Conservation (phyloP, 2,113 vertebrate species). For the Triplophysa siluroides region DNA sequence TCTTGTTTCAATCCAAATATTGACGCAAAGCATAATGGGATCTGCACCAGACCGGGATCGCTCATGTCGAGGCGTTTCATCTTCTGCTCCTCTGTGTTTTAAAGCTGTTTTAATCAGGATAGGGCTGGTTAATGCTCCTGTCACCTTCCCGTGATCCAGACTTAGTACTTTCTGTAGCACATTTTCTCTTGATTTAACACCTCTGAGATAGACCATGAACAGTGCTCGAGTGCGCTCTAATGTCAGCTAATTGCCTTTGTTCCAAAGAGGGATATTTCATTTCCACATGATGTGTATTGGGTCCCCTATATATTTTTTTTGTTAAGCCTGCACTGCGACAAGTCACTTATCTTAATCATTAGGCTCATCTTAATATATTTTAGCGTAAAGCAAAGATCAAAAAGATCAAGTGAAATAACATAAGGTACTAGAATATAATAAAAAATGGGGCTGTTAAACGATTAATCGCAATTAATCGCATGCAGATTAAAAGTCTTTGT, state of each 20-base stretch:
- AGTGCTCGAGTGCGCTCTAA: constrained; percentile 71
- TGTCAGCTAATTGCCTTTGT: constrained; percentile 71
- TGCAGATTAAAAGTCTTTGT: no score
- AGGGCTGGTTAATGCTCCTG: constrained; percentile 49
- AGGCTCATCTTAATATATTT: no score
- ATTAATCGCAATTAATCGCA: no score
- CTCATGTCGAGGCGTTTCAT: background rate
- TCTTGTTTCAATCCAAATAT: constrained; percentile 13
- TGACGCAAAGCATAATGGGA: constrained; percentile 8
- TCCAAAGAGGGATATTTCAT: constrained; percentile 67
- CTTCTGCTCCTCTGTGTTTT: constrained; percentile 31
- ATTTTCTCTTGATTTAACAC: constrained; percentile 46
- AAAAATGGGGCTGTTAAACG: no score
- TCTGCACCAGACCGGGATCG: background rate
- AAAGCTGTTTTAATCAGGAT: constrained; percentile 30
- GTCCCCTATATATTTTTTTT: background rate
- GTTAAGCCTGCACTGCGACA: background rate
- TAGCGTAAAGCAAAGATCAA: no score
- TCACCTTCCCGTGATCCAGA: constrained; percentile 39
- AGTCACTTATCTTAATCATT: background rate
- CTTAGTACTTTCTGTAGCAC: constrained; percentile 34
- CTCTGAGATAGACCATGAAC: constrained; percentile 48
- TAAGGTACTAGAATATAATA: no score
- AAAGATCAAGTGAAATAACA: no score
- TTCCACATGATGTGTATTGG: background rate